phyloP scores from a whole-genome alignment of 2,888 invertebrate species.

The Drosophila parthenogenetica region DNA sequence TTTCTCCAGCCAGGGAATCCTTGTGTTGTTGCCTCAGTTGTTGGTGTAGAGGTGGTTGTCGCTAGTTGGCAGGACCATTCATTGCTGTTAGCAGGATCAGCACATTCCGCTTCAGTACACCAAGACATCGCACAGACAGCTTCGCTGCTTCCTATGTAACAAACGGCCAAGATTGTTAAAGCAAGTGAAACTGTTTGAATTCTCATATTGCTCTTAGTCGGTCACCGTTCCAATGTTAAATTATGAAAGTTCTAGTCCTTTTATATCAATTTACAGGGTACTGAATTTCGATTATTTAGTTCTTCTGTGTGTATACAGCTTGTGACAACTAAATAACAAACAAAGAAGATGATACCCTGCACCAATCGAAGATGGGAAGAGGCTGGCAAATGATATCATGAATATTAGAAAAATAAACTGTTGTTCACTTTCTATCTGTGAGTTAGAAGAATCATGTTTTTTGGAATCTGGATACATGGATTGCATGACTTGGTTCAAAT shows the following conservation, averaged over 20 bases:
- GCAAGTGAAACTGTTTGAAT: slow-evolving; percentile 6
- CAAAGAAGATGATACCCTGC: background rate
- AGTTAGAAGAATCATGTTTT: background rate
- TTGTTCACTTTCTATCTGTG: background rate
- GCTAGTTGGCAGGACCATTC: background rate
- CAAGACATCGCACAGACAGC: background rate
- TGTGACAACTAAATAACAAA: background rate
- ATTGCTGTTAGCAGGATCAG: background rate
- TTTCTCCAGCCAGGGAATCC: no score
- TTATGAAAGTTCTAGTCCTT: background rate
- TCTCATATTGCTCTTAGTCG: slow-evolving; percentile 11
- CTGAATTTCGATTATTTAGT: no score
- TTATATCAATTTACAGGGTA: slow-evolving; percentile 7
- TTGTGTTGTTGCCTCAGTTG: background rate
- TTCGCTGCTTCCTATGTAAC: background rate
- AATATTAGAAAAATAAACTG: background rate
- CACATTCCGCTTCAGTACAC: background rate
- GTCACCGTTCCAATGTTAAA: background rate
- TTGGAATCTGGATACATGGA: no score
- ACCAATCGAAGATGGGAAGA: background rate
- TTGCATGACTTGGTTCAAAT: background rate
- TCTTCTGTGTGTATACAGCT: no score
- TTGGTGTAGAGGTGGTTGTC: background rate
- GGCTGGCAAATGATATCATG: background rate
- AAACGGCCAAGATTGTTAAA: background rate